Percentiles rank a stretch among this genome's conserved stretches.
Evolutionary conservation across 1,140 invertebrate genomes (phyloP).

Genomic region (Galleria mellonella): DNA sequence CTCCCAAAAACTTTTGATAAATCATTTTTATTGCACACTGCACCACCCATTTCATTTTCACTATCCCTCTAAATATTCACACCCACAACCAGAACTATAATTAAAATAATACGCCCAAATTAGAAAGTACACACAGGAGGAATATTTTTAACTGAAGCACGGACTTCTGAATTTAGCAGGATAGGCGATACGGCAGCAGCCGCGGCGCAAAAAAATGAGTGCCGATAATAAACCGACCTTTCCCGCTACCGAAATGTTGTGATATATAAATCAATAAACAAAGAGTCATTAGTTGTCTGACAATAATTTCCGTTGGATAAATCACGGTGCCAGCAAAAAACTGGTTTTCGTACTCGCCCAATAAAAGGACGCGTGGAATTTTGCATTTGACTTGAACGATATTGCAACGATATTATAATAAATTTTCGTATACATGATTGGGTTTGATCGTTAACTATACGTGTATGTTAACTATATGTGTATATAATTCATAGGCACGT

Average conservation of each 20-base stretch:
- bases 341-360: slow-evolving; percentile 19
- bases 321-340: slow-evolving; percentile 55
- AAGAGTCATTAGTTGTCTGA: slow-evolving; percentile 69
- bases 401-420: slow-evolving; percentile 18
- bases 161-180: slow-evolving; percentile 17
- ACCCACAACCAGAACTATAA: slow-evolving; percentile 42
- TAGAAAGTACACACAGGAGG: not conserved
- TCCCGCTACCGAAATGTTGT: slow-evolving; percentile 67
- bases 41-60: slow-evolving; percentile 55
- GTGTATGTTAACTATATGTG: too few relatives aligned
- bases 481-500: too few relatives aligned
- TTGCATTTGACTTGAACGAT: slow-evolving; percentile 18
- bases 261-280: slow-evolving; percentile 70
- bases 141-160: not conserved
- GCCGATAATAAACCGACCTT: slow-evolving; percentile 45
- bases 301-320: slow-evolving; percentile 72
- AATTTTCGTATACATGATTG: too few relatives aligned
- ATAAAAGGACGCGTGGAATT: too few relatives aligned
- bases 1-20: too few relatives aligned
- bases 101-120: slow-evolving; percentile 13
- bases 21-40: too few relatives aligned
- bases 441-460: too few relatives aligned
- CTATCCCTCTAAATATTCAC: slow-evolving; percentile 30
- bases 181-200: slow-evolving; percentile 43
- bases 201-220: slow-evolving; percentile 36